phyloP scores from a whole-genome alignment of 1,140 invertebrate species.

The Proales similis region DNA sequence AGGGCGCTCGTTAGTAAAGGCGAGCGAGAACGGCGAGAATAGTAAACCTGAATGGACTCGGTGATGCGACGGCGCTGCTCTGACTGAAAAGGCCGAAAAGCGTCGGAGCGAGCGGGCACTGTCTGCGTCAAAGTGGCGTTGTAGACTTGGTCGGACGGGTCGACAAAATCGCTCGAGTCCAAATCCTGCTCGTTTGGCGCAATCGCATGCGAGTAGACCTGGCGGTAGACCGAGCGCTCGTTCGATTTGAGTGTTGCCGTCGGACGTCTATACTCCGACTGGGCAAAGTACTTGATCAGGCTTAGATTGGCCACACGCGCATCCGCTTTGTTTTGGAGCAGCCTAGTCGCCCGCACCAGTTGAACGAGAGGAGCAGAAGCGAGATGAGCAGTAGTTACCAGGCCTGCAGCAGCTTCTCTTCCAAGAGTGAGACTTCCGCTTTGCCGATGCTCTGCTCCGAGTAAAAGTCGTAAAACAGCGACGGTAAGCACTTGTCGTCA shows the following conservation, averaged over 20 bases:
- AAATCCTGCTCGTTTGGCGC: conserved; percentile 6
- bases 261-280: too few species aligned
- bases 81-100: conserved; percentile 2
- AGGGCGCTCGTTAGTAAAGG: too few species aligned
- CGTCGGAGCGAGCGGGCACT: background rate
- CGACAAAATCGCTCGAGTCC: conserved; percentile 6
- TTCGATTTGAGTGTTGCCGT: too few species aligned
- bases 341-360: background rate
- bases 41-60: background rate
- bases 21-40: background rate
- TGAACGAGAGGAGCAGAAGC: too few species aligned
- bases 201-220: conserved; percentile 2
- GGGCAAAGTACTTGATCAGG: background rate
- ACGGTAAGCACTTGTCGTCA: too few species aligned
- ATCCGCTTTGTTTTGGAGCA: background rate
- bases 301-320: conserved; percentile 1
- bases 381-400: too few species aligned
- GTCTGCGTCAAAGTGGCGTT: conserved; percentile 1
- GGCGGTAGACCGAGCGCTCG: conserved; percentile 17
- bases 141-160: conserved; percentile 3
- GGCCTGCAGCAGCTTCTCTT: background rate
- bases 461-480: too few species aligned
- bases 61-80: background rate
- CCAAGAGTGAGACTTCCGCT: too few species aligned
- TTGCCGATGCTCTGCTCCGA: too few species aligned